phyloP scores from a whole-genome alignment of 1,140 invertebrate species.

The Phthorimaea operculella region DNA sequence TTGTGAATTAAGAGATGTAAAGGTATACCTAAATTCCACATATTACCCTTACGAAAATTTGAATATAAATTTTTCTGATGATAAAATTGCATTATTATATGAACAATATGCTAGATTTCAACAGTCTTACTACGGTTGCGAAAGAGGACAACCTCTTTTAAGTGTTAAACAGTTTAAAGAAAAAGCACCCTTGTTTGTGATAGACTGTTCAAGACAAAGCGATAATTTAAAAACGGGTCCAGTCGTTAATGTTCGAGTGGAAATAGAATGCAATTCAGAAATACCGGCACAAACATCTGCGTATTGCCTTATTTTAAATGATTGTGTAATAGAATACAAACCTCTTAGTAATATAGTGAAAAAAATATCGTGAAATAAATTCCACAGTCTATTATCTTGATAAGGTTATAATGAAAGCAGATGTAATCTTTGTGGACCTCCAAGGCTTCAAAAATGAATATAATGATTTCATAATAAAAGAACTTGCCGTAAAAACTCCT shows the following conservation, averaged over 20 bases:
- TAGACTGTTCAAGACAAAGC: constrained; percentile 34
- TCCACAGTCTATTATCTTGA: constrained; percentile 16
- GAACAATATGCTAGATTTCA: constrained; percentile 15
- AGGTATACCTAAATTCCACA: constrained; percentile 11
- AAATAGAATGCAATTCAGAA: constrained; percentile 16
- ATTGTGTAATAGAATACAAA: constrained; percentile 18
- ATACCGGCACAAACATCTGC: constrained; percentile 21
- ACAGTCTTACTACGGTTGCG: constrained; percentile 13
- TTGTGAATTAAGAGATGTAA: constrained; percentile 13
- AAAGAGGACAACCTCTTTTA: constrained; percentile 10
- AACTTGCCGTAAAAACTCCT: neutral
- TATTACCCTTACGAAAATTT: constrained; percentile 14
- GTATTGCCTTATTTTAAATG: constrained; percentile 26
- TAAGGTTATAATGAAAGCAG: constrained; percentile 11
- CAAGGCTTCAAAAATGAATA: constrained; percentile 14
- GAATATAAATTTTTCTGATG: constrained; percentile 11
- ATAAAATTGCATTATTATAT: constrained; percentile 14
- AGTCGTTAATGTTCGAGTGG: constrained; percentile 18
- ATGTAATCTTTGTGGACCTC: constrained; percentile 9
- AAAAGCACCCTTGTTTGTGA: constrained; percentile 23
- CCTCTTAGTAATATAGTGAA: too few species aligned
- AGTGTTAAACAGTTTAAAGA: constrained; percentile 18
- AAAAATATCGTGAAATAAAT: constrained; percentile 19
- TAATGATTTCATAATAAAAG: constrained; percentile 16
- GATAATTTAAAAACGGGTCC: constrained; percentile 16